phyloP scores from a whole-genome alignment of 2,888 invertebrate genomes.

The Ischnura elegans region DNA sequence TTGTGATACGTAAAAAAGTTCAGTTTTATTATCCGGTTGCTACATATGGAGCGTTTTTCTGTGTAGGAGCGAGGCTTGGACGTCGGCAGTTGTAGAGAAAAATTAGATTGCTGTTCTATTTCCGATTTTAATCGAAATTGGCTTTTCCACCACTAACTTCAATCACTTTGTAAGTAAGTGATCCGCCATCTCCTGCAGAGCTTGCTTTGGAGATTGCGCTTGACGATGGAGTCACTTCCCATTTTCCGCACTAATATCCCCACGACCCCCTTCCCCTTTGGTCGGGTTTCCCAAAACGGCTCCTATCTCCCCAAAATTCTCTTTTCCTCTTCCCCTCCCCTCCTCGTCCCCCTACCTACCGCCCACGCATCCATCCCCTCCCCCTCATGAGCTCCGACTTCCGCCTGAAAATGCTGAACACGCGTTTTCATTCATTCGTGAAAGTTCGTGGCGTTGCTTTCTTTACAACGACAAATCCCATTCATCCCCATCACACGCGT shows the following conservation, averaged over 20 bases:
- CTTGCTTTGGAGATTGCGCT: neutral
- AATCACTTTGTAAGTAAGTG: no score
- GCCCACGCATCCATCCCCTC: neutral
- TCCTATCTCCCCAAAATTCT: neutral
- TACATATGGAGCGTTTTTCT: no score
- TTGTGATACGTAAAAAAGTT: no score
- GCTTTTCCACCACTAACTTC: no score
- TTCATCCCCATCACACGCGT: neutral
- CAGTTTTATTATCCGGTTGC: no score
- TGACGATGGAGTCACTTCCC: neutral
- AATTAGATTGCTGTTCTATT: no score
- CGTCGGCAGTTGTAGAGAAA: no score
- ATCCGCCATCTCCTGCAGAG: no score
- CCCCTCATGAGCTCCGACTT: neutral
- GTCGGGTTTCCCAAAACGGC: neutral
- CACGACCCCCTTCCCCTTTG: neutral
- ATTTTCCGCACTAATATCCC: neutral
- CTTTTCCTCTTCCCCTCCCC: neutral
- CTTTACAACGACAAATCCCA: neutral
- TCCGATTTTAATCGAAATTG: no score
- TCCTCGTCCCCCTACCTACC: no score
- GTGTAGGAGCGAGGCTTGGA: no score
- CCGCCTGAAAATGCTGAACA: conserved; percentile 26
- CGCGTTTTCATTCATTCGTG: conserved; percentile 51
- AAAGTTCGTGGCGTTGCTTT: neutral